These are phyloP conservation scores for Pemphredon lugubris DNA, from an alignment of 2,888 invertebrate genomes.

Conservation along the genomic window DNA sequence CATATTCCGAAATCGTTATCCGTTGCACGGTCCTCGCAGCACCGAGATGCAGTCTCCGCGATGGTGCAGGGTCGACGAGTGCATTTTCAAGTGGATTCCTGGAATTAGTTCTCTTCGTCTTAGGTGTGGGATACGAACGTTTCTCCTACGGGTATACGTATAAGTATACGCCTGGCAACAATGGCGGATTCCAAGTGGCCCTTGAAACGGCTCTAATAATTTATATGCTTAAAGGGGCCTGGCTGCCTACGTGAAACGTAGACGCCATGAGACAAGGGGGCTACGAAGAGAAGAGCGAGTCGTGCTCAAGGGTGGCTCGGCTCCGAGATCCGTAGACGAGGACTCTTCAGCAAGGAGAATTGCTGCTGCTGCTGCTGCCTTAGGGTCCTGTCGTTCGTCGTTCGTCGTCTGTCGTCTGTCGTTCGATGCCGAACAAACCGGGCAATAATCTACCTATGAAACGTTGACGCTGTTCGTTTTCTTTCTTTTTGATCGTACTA, in stretches of 20 bases:
- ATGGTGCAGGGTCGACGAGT: slow-evolving; percentile 45
- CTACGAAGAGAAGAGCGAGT: slow-evolving; percentile 64
- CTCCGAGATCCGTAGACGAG: slow-evolving; percentile 67
- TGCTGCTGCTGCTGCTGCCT: slow-evolving; percentile 58
- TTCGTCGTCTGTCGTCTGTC: slow-evolving; percentile 47
- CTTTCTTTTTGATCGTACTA: too few relatives aligned
- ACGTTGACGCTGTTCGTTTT: not conserved
- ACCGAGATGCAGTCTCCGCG: slow-evolving; percentile 21
- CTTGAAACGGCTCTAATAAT: slow-evolving; percentile 78
- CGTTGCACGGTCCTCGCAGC: slow-evolving; percentile 11
- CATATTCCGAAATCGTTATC: slow-evolving; percentile 5
- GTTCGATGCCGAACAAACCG: slow-evolving; percentile 53
- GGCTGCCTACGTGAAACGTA: slow-evolving; percentile 68
- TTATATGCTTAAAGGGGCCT: slow-evolving; percentile 76
- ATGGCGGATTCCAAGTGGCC: slow-evolving; percentile 71
- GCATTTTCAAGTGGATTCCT: slow-evolving; percentile 52
- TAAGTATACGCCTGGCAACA: slow-evolving; percentile 62
- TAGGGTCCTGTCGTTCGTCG: slow-evolving; percentile 61
- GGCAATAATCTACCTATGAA: slow-evolving; percentile 44
- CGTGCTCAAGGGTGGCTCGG: slow-evolving; percentile 74
- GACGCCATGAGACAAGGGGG: slow-evolving; percentile 64
- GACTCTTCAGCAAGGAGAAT: slow-evolving; percentile 71
- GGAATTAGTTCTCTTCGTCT: slow-evolving; percentile 62
- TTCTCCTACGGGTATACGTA: slow-evolving; percentile 58
- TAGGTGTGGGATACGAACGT: slow-evolving; percentile 58